Evolutionary conservation across 2,797 vertebrate species (phyloP).

Genomic region (Podarcis siculus): DNA sequence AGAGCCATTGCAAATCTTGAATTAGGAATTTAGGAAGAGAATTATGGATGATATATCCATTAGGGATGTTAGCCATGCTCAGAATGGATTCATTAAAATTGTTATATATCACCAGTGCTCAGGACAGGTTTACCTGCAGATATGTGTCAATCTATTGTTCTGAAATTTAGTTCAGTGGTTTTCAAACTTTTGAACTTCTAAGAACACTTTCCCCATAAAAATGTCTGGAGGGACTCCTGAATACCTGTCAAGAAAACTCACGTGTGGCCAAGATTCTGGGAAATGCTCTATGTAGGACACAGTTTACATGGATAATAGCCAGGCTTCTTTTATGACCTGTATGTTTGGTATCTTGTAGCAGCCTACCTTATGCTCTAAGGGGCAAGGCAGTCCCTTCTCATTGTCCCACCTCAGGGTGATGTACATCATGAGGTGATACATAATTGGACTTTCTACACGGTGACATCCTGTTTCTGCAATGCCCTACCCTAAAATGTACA

Average conservation of each 20-base stretch:
- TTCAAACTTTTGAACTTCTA: not conserved
- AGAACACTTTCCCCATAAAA: not conserved
- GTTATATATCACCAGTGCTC: not conserved
- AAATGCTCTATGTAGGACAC: not conserved
- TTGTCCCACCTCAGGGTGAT: no score
- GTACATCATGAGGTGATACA: no score
- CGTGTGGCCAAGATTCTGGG: not conserved
- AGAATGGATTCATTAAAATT: no score
- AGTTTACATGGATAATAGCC: not conserved
- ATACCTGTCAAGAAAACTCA: not conserved
- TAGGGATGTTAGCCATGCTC: no score
- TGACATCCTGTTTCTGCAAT: no score
- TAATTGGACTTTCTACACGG: no score
- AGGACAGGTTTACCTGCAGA: not conserved
- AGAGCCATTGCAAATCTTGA: not conserved
- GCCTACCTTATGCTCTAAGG: no score
- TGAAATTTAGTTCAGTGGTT: not conserved
- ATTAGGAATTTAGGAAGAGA: not conserved
- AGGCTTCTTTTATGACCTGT: no score
- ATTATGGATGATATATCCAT: no score
- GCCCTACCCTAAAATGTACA: not conserved
- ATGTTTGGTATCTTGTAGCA: no score
- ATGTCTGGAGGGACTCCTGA: not conserved
- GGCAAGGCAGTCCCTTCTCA: no score
- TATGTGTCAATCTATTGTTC: not conserved